A percentile compares a stretch with the other conserved stretches of the same genome.
phyloP scores from a whole-genome alignment of 2,113 vertebrate genomes.

The Melanerpes aurifrons region DNA sequence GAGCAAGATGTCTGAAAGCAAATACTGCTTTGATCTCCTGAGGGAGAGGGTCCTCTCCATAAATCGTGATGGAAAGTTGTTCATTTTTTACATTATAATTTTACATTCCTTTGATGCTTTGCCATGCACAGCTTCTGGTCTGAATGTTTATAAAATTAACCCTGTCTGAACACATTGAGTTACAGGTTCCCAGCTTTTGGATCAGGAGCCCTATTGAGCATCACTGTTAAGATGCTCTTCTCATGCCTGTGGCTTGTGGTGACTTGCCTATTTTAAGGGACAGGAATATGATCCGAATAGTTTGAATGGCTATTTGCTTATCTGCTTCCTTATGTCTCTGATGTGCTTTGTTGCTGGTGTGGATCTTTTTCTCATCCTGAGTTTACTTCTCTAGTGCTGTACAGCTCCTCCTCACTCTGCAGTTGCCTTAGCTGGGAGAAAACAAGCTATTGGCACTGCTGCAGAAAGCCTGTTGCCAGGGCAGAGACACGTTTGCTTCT shows the following conservation, averaged over 20 bases:
- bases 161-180: fast-evolving
- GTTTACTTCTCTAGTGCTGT: background rate
- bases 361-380: background rate
- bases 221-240: background rate
- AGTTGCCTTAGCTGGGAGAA: background rate
- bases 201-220: background rate
- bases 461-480: background rate
- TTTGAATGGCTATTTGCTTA: background rate
- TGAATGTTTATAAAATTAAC: background rate
- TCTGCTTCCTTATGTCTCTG: background rate
- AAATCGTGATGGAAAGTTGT: background rate
- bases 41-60: background rate
- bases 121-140: background rate
- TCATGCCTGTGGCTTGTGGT: fast-evolving
- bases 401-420: background rate
- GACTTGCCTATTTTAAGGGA: background rate
- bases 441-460: background rate
- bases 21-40: background rate
- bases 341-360: background rate
- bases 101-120: background rate
- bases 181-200: background rate
- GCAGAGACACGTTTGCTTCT: background rate
- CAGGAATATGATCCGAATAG: background rate
- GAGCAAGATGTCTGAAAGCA: background rate
- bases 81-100: too few relatives aligned